Conservation (phyloP, 2,113 vertebrate genomes). For the Sander vitreus region DNA sequence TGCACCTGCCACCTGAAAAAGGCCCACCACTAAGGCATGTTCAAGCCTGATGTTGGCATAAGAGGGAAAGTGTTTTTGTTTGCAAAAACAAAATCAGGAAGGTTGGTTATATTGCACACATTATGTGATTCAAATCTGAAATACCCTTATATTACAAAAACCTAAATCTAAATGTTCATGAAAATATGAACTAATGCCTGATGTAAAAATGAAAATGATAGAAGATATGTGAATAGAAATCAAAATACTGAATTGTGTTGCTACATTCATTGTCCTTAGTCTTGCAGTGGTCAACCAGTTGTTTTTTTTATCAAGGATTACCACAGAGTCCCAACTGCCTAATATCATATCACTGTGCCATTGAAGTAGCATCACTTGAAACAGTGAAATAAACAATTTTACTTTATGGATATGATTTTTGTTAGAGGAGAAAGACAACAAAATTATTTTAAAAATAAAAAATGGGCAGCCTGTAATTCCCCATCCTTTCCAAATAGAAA, state of each 20-base stretch:
- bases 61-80: slow-evolving; percentile 11
- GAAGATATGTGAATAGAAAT: not conserved
- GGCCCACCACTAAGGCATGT: slow-evolving; percentile 60
- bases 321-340: not conserved
- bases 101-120: not conserved
- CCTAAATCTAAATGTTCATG: not conserved
- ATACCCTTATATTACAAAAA: slow-evolving; percentile 14
- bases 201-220: not conserved
- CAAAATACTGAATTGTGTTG: not conserved
- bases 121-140: not conserved
- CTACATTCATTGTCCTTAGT: not conserved
- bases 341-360: slow-evolving; percentile 10
- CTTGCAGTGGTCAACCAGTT: not conserved
- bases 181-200: not conserved
- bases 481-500: not conserved
- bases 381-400: not conserved
- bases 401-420: not conserved
- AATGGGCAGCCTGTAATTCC: not conserved
- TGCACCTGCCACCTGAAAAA: slow-evolving; percentile 85
- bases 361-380: slow-evolving; percentile 7
- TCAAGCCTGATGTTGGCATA: not conserved
- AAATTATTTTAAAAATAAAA: not conserved
- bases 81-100: slow-evolving; percentile 12
- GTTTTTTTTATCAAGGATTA: slow-evolving; percentile 3
- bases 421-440: not conserved